A percentile compares a stretch with the other conserved stretches of the same genome.
These are phyloP conservation scores for Sternotherus odoratus DNA, from an alignment of 2,797 vertebrate species.

Conservation along the genomic window DNA sequence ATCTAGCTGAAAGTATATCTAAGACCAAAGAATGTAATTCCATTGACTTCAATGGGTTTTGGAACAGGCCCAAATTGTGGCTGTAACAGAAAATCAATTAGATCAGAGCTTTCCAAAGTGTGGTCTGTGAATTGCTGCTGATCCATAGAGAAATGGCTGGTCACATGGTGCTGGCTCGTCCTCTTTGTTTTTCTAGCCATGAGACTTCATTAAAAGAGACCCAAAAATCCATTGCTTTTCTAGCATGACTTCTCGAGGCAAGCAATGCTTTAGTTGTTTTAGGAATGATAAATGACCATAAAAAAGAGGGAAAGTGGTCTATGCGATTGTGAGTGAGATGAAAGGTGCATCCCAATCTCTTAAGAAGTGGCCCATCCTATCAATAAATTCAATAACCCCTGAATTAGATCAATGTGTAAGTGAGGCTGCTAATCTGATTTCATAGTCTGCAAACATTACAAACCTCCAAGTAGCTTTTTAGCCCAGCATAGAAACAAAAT, in stretches of 20 bases:
- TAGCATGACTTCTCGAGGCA: not conserved
- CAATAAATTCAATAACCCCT: not conserved
- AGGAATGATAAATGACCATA: not conserved
- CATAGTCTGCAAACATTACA: not conserved
- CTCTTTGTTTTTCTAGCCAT: not conserved
- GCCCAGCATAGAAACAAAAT: slow-evolving; percentile 43
- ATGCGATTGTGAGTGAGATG: not conserved
- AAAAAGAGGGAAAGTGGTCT: not conserved
- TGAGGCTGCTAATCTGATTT: not conserved
- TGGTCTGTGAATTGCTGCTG: not conserved
- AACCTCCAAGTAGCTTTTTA: not conserved
- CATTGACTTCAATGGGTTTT: not conserved
- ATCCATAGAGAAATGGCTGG: not conserved
- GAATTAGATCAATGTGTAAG: not conserved
- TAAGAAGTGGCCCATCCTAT: not conserved
- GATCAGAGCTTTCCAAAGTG: not conserved
- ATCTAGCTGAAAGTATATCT: too few relatives aligned
- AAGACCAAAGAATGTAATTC: not conserved
- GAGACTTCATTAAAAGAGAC: not conserved
- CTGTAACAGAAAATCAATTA: not conserved
- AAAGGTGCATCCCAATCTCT: fast-evolving
- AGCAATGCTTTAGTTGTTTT: not conserved
- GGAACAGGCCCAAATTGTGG: not conserved
- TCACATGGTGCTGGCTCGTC: fast-evolving
- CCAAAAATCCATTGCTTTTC: not conserved